These are phyloP conservation scores for Alcedo atthis DNA, from an alignment of 2,797 vertebrate species.

Conservation along the genomic window DNA sequence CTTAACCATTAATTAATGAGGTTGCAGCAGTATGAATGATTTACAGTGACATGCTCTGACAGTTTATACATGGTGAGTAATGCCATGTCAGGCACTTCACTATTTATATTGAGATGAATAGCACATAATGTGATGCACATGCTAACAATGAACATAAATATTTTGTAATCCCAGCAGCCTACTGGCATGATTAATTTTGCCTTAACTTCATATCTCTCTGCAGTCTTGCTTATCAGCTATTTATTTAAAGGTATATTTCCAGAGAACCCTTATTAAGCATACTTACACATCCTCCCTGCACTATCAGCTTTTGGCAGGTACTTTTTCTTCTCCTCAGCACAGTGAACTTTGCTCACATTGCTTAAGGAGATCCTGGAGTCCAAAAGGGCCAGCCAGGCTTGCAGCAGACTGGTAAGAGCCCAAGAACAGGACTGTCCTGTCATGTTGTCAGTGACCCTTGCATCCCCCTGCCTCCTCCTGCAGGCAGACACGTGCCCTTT, in stretches of 20 bases:
- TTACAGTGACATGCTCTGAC: slow-evolving; percentile 38
- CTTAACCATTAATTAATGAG: slow-evolving; percentile 64
- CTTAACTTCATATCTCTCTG: slow-evolving; percentile 39
- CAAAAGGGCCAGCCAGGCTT: neutral
- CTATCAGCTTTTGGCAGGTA: neutral
- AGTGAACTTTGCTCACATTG: neutral
- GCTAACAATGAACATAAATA: slow-evolving; percentile 72
- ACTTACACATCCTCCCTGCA: neutral
- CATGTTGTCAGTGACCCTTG: no score
- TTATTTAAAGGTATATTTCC: slow-evolving; percentile 27
- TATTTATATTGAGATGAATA: slow-evolving; percentile 73
- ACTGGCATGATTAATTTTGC: slow-evolving; percentile 58
- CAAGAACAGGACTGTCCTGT: neutral
- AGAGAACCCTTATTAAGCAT: neutral
- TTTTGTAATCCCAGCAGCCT: slow-evolving; percentile 55
- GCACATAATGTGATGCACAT: slow-evolving; percentile 57
- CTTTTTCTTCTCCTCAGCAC: neutral
- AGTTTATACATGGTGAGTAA: slow-evolving; percentile 67
- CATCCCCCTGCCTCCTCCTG: no score
- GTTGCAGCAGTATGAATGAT: slow-evolving; percentile 28
- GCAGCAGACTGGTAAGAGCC: neutral
- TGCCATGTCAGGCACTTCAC: slow-evolving; percentile 46
- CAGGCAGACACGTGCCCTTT: fast-evolving
- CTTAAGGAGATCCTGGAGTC: neutral
- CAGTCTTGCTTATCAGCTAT: slow-evolving; percentile 41